A percentile compares a stretch with the other conserved stretches of the same genome.
Conservation (phyloP, 2,113 vertebrate species). For the Tichodroma muraria region DNA sequence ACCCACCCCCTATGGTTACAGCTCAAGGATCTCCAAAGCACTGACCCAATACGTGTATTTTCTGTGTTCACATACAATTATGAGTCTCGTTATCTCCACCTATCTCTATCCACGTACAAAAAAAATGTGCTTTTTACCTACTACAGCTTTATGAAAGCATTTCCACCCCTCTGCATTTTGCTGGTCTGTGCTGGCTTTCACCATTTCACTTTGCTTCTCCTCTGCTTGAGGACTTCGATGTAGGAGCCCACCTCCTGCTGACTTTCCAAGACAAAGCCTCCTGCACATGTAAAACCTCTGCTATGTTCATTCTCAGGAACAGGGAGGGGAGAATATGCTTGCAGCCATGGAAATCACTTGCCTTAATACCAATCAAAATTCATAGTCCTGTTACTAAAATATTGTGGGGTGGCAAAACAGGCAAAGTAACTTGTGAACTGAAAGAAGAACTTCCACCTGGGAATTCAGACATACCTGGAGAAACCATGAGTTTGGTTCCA, state of each 20-base stretch:
- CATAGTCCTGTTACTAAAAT: background rate
- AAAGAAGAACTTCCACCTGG: background rate
- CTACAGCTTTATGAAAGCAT: background rate
- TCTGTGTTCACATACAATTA: background rate
- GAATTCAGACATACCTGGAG: background rate
- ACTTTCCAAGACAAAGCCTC: background rate
- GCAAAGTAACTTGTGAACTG: background rate
- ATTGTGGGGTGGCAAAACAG: background rate
- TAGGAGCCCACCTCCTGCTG: background rate
- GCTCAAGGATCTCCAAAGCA: background rate
- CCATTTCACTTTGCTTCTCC: background rate
- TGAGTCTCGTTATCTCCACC: background rate
- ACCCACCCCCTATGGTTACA: accelerated
- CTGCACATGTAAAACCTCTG: background rate
- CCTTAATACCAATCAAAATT: background rate
- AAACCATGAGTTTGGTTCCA: background rate
- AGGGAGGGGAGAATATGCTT: background rate
- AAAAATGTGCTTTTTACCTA: background rate
- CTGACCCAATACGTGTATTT: background rate
- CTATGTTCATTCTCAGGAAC: background rate
- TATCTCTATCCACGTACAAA: background rate
- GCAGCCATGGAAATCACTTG: background rate
- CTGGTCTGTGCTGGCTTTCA: background rate
- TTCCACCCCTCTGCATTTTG: background rate
- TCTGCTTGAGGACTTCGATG: background rate